phyloP scores from a whole-genome alignment of 2,888 invertebrate genomes.

The Agonum fuliginosum region DNA sequence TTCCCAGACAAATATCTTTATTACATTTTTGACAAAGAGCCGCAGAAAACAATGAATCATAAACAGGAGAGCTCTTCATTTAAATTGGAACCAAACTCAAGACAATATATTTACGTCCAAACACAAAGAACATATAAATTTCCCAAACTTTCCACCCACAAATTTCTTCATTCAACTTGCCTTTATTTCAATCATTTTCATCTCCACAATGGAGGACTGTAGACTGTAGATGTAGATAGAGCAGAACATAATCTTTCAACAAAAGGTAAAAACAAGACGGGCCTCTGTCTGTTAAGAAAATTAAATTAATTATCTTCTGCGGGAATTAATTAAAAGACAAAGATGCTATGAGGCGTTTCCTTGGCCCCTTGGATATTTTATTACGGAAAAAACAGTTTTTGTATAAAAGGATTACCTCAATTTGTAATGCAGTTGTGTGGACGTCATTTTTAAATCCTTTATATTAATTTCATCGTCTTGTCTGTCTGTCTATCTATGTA shows the following conservation, averaged over 20 bases:
- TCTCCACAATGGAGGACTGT: neutral
- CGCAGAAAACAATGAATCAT: conserved; percentile 19
- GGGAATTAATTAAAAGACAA: conserved; percentile 37
- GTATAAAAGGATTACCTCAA: no score
- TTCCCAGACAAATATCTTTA: neutral
- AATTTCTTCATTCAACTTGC: conserved; percentile 14
- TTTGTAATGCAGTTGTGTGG: no score
- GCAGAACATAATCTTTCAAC: neutral
- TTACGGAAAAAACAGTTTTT: no score
- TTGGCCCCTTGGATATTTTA: no score
- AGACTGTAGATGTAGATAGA: neutral
- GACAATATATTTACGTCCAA: conserved; percentile 17
- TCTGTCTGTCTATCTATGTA: no score
- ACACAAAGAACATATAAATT: conserved; percentile 38
- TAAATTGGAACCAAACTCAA: neutral
- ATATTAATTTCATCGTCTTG: no score
- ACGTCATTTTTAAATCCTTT: no score
- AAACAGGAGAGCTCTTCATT: conserved; percentile 30
- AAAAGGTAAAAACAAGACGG: conserved; percentile 5
- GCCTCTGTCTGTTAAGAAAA: conserved; percentile 1
- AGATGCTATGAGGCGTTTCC: no score
- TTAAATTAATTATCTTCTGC: conserved; percentile 38
- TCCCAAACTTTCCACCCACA: conserved; percentile 5
- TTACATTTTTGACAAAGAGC: neutral
- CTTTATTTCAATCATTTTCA: conserved; percentile 33